Base-by-base conservation (phyloP, 2,888 invertebrate genomes). In the Tinea trinotella region DNA sequence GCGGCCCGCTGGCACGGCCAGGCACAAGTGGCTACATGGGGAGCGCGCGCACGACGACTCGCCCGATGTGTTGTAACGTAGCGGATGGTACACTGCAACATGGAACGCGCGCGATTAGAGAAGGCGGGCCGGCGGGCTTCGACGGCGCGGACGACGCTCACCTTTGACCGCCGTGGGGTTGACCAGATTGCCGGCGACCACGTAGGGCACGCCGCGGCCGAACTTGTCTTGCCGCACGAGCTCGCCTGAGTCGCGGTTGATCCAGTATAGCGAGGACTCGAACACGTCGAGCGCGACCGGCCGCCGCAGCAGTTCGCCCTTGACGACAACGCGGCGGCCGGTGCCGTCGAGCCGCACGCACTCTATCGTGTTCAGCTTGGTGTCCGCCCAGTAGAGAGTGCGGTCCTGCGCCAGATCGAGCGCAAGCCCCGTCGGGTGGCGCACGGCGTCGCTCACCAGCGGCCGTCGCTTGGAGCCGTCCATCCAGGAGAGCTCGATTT, bases 401-500 rank as follows among this genome's bases (percentile, higher is more conserved):
- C 97, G 94, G 57, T 93, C 93, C 91, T 95, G 95, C 0, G 92
- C 89, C 65, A 93, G 94, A 70, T 99, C 99, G 50, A 99, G 92
- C 0, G 97, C 90, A 7, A 99, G 73, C 0, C 97, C 97, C 0
- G 95, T 90, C 0, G 99, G 99, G 65, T 94, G 93, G 18, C 95
- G 88, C 19, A 99, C 89, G 57, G 90, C 90, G 57, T 95, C 95
- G 0, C 92, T 91, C 5, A 97, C 92, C 1, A 99, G 74, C 0
- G 93, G 90, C 54, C 92, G 87, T 1, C 97, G 89, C 70, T 95
- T 93, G 0, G 93, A 93, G 0, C 99, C 99, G 68, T 98, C 98
- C 97, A 99, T 96, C 96, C 98, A 98, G 1, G 97, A 90, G 2
- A 92, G 90, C 73, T 98, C 98, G 58, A 99, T 97, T 76, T 97